Evolutionary conservation across 2,113 vertebrate genomes (phyloP).

Genomic region (Pyrgilauda ruficollis): DNA sequence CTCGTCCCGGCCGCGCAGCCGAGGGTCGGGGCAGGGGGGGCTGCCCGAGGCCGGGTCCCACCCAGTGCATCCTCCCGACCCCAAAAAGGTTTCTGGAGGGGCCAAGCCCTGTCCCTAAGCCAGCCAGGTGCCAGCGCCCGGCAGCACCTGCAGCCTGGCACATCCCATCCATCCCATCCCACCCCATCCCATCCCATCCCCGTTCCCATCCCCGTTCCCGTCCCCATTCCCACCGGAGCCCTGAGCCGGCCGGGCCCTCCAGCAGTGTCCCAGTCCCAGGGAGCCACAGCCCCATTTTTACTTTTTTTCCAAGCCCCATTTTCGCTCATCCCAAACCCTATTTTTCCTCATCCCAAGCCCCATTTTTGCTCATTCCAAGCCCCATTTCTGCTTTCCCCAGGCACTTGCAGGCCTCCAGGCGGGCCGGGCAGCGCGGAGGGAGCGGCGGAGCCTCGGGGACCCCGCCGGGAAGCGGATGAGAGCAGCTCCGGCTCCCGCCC

Average conservation of each 20-base stretch:
- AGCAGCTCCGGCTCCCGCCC: accelerated
- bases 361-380: not conserved
- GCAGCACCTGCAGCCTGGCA: not conserved
- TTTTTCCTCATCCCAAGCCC: not conserved
- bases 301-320: no score
- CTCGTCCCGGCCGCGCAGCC: not conserved
- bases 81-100: not conserved
- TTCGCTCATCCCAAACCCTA: no score
- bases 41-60: not conserved
- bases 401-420: not conserved
- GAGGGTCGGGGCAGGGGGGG: not conserved
- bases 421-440: not conserved
- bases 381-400: not conserved
- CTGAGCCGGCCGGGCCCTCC: not conserved
- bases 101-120: not conserved
- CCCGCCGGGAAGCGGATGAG: not conserved
- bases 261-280: not conserved
- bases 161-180: not conserved
- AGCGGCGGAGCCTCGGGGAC: not conserved
- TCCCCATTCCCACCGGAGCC: no score
- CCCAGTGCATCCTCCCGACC: accelerated
- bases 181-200: no score
- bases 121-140: not conserved
- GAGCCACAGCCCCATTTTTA: not conserved
- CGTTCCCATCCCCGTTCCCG: accelerated